Evolutionary conservation across 2,113 vertebrate genomes (phyloP).

Genomic region (Hippocampus zosterae): DNA sequence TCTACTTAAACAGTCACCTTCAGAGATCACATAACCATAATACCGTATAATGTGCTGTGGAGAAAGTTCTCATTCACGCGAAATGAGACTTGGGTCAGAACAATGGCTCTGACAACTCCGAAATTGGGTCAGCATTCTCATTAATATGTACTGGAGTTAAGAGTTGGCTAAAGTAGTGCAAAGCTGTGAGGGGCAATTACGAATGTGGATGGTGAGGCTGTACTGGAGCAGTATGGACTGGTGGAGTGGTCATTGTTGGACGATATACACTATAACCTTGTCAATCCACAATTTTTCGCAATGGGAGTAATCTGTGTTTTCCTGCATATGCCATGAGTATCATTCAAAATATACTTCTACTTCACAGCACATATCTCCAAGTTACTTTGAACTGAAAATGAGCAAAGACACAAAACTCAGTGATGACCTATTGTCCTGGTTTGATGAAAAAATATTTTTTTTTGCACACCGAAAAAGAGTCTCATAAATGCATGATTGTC

Average conservation of each 20-base stretch:
- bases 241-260: no score
- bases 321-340: no score
- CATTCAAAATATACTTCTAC: no score
- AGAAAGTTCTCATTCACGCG: constrained; percentile 51
- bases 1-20: constrained; percentile 37
- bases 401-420: no score
- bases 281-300: background rate
- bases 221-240: background rate
- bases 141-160: constrained; percentile 48
- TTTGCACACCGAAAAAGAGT: no score
- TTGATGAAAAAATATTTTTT: no score
- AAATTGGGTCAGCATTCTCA: constrained; percentile 46
- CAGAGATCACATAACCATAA: constrained; percentile 43
- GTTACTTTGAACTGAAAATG: no score
- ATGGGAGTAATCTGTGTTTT: background rate
- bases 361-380: no score
- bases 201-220: background rate
- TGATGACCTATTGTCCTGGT: no score
- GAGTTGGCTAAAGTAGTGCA: constrained; percentile 20
- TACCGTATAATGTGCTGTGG: constrained; percentile 44
- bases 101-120: constrained; percentile 39
- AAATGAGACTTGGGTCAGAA: constrained; percentile 56
- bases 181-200: constrained; percentile 12
- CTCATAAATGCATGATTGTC: no score
- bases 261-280: background rate